These are phyloP conservation scores for Lithobates pipiens DNA, from an alignment of 2,797 vertebrate genomes.

Conservation along the genomic window DNA sequence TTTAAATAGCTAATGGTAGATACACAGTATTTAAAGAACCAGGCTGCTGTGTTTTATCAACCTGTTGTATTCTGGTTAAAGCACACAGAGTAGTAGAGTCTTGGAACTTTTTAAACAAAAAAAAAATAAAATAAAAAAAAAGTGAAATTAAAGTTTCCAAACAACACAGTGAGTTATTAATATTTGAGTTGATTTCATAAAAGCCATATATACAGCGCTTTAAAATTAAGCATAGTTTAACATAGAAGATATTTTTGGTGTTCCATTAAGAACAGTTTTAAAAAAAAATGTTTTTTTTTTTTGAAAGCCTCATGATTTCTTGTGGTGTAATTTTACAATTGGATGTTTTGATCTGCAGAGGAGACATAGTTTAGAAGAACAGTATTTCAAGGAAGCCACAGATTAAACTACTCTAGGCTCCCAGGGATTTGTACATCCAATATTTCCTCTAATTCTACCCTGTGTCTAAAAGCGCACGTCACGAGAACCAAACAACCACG, in stretches of 20 bases:
- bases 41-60: conserved; percentile 70
- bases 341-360: conserved; percentile 86
- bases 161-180: conserved; percentile 89
- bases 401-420: conserved; percentile 86
- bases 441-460: conserved; percentile 96
- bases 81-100: conserved; percentile 88
- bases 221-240: conserved; percentile 93
- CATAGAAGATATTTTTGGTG: conserved; percentile 96
- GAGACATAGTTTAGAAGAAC: conserved; percentile 83
- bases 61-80: conserved; percentile 82
- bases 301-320: conserved; percentile 89
- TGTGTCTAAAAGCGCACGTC: conserved; percentile 93
- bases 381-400: conserved; percentile 85
- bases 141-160: conserved; percentile 77
- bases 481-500: conserved; percentile 92
- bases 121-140: conserved; percentile 53
- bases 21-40: conserved; percentile 87
- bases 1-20: conserved; percentile 89
- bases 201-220: conserved; percentile 97
- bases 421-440: conserved; percentile 91
- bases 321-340: conserved; percentile 77
- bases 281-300: conserved; percentile 87
- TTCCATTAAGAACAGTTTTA: conserved; percentile 92
- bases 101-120: conserved; percentile 84
- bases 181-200: conserved; percentile 83